Evolutionary conservation across 2,797 vertebrate species (phyloP).

Genomic region (Bradypodion ventrale): DNA sequence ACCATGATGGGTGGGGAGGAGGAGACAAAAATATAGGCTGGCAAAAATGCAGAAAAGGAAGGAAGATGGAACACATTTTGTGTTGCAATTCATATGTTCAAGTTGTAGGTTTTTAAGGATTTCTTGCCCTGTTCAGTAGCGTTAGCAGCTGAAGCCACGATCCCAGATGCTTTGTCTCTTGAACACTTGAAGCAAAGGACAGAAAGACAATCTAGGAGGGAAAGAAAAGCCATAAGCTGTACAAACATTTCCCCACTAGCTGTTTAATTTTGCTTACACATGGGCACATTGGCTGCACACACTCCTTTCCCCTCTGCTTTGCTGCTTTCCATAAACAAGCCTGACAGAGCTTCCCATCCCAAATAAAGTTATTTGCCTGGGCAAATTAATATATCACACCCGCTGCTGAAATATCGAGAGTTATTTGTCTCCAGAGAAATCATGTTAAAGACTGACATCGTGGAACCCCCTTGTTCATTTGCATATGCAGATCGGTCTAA

Average conservation of each 20-base stretch:
- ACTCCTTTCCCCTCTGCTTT: conserved; percentile 40
- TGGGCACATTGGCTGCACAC: neutral
- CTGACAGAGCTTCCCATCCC: conserved; percentile 44
- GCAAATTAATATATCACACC: conserved; percentile 73
- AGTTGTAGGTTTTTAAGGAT: neutral
- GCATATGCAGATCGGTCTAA: conserved; percentile 80
- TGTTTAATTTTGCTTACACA: conserved; percentile 42
- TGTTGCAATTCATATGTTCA: accelerated
- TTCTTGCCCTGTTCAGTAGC: accelerated
- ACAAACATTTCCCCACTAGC: conserved; percentile 37
- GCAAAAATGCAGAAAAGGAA: neutral
- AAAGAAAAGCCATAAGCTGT: neutral
- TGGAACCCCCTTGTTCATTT: conserved; percentile 67
- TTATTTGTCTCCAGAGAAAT: conserved; percentile 75
- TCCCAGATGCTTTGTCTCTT: accelerated
- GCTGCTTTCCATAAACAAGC: conserved; percentile 64
- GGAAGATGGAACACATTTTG: neutral
- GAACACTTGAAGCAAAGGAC: no score
- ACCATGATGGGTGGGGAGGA: neutral
- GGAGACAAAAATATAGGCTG: neutral
- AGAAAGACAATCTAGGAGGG: accelerated
- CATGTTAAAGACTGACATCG: conserved; percentile 66
- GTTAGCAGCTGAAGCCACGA: accelerated
- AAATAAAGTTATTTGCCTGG: conserved; percentile 72
- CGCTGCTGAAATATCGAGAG: conserved; percentile 68